Evolutionary conservation across 2,888 invertebrate genomes (phyloP).

Genomic region (Nesidiocoris tenuis): DNA sequence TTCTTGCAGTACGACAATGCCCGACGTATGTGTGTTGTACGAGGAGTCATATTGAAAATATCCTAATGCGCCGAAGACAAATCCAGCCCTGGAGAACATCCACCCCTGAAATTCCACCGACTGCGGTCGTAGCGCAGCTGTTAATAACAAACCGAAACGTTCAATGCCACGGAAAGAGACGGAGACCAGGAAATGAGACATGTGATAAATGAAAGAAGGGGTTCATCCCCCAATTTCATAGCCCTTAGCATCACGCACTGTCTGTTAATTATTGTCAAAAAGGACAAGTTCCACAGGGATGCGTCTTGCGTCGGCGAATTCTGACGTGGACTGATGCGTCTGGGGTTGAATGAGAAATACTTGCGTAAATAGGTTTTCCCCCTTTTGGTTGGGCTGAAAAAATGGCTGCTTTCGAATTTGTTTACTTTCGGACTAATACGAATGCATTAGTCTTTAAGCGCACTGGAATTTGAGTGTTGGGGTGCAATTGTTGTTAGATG

Average conservation of each 20-base stretch:
- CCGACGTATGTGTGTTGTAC: too few species aligned
- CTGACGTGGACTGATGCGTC: constrained; percentile 15
- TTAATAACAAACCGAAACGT: constrained; percentile 27
- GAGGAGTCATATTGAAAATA: too few species aligned
- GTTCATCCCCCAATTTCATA: not conserved
- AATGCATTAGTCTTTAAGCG: too few species aligned
- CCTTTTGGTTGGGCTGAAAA: not conserved
- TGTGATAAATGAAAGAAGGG: constrained; percentile 29
- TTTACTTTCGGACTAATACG: too few species aligned
- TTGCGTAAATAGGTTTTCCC: not conserved
- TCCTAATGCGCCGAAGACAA: too few species aligned
- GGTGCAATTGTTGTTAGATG: too few species aligned
- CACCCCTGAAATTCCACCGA: too few species aligned
- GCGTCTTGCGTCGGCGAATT: too few species aligned
- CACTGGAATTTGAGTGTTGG: too few species aligned
- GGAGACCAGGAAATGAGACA: constrained; percentile 20
- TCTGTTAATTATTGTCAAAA: constrained; percentile 29
- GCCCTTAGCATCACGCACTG: not conserved
- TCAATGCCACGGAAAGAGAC: constrained; percentile 2
- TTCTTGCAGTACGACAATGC: too few species aligned
- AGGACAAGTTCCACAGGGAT: constrained; percentile 7
- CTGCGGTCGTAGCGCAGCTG: constrained; percentile 22
- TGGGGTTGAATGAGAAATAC: constrained; percentile 12
- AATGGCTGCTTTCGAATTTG: not conserved
- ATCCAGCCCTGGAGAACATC: too few species aligned